These are phyloP conservation scores for Anoplius nigerrimus DNA, from an alignment of 2,888 invertebrate species.

Conservation along the genomic window DNA sequence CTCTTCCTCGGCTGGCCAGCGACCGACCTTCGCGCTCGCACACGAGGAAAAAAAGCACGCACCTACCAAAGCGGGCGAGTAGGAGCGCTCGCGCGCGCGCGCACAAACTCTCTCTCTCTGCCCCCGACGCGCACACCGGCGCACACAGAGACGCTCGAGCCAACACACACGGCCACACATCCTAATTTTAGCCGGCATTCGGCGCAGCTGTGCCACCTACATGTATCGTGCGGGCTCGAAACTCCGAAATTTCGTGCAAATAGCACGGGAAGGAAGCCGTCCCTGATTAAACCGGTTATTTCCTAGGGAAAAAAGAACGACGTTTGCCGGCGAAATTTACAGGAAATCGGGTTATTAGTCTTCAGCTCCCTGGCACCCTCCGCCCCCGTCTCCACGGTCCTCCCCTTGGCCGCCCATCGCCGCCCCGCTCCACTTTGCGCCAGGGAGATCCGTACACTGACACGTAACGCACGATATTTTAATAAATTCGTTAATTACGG, in stretches of 20 bases:
- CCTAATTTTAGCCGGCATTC: conserved; percentile 68
- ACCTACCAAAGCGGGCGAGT: conserved; percentile 5
- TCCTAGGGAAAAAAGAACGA: conserved; percentile 53
- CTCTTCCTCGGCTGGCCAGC: conserved; percentile 39
- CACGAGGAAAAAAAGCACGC: conserved; percentile 49
- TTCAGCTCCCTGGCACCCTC: conserved; percentile 18
- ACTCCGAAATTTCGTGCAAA: conserved; percentile 63
- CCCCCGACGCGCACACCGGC: conserved; percentile 27
- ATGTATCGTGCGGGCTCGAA: conserved; percentile 58
- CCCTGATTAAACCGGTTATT: conserved; percentile 61
- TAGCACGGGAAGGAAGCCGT: conserved; percentile 61
- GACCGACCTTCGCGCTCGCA: conserved; percentile 58
- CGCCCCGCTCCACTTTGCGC: not conserved
- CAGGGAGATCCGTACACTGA: not conserved
- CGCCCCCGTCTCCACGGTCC: too few relatives aligned
- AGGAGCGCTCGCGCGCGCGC: not conserved
- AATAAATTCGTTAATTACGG: conserved; percentile 35
- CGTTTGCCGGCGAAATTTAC: conserved; percentile 44
- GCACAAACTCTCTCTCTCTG: conserved; percentile 1
- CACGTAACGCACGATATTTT: conserved; percentile 33
- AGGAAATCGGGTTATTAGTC: conserved; percentile 60
- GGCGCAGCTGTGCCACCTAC: conserved; percentile 66
- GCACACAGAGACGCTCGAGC: conserved; percentile 6
- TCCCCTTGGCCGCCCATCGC: too few relatives aligned
- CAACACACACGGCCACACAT: conserved; percentile 47